Conservation (phyloP, 2,888 invertebrate genomes). For the Barypeithes pellucidus region DNA sequence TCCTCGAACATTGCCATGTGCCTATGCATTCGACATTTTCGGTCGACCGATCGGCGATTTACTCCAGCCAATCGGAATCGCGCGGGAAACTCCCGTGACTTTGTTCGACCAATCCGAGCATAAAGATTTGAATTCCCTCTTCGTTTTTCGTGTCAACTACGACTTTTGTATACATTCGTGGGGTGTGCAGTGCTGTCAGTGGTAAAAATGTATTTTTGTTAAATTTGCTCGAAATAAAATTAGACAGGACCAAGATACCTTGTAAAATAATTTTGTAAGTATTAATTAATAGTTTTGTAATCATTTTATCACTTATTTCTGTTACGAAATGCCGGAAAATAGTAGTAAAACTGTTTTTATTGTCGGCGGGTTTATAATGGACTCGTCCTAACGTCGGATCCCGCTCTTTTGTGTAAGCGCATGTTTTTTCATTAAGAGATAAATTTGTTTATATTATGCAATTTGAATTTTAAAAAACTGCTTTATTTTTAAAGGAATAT, state of each 20-base stretch:
- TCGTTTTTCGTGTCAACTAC: slow-evolving; percentile 67
- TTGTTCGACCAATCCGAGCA: slow-evolving; percentile 64
- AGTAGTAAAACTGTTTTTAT: slow-evolving; percentile 53
- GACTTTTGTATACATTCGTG: slow-evolving; percentile 71
- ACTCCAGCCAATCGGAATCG: slow-evolving; percentile 64
- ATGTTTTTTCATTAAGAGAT: slow-evolving; percentile 59
- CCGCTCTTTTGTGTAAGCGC: slow-evolving; percentile 69
- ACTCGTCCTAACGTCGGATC: slow-evolving; percentile 68
- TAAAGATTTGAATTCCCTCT: slow-evolving; percentile 71
- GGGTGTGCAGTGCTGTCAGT: slow-evolving; percentile 70
- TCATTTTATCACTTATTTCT: slow-evolving; percentile 64
- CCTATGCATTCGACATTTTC: slow-evolving; percentile 57
- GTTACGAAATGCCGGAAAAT: slow-evolving; percentile 65
- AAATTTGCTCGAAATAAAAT: slow-evolving; percentile 80
- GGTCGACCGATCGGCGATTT: slow-evolving; percentile 54
- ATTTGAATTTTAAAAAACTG: not conserved
- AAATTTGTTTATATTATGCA: slow-evolving; percentile 28
- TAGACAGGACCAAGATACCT: slow-evolving; percentile 79
- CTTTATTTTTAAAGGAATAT: not conserved
- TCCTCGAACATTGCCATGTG: slow-evolving; percentile 64
- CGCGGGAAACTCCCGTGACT: slow-evolving; percentile 70
- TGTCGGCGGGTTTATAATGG: slow-evolving; percentile 64
- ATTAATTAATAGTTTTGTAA: slow-evolving; percentile 58
- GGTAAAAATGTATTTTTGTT: slow-evolving; percentile 72
- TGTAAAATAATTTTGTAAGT: slow-evolving; percentile 82